Evolutionary conservation across 2,797 vertebrate genomes (phyloP).

Genomic region (Catamblyrhynchus diadema): DNA sequence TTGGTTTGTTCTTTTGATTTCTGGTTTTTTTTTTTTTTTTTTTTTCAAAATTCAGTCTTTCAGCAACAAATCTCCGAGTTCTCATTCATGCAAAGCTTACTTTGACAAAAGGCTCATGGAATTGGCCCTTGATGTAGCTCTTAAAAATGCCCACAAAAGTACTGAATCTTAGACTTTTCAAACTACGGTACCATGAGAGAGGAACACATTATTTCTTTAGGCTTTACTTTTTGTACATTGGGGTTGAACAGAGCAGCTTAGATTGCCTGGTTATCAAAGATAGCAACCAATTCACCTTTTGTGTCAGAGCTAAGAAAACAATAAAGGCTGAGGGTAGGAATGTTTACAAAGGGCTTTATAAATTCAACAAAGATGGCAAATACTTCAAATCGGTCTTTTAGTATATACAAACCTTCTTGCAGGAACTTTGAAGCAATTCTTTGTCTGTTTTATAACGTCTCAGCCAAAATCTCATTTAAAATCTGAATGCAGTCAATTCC

Average conservation of each 20-base stretch:
- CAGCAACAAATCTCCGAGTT: not conserved
- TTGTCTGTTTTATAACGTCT: not conserved
- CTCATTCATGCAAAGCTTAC: not conserved
- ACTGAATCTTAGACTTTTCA: not conserved
- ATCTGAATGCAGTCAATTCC: not conserved
- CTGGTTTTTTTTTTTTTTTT: no score
- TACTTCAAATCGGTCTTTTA: not conserved
- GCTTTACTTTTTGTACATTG: not conserved
- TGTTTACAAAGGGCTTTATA: conserved; percentile 16
- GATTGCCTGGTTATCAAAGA: not conserved
- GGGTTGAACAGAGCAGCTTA: not conserved
- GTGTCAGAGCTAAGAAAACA: conserved; percentile 11
- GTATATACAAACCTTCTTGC: not conserved
- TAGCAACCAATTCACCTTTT: conserved; percentile 21
- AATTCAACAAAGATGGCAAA: conserved; percentile 21
- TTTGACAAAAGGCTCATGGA: not conserved
- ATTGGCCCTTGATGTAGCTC: not conserved
- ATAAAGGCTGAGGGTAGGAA: not conserved
- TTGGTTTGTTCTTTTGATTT: not conserved
- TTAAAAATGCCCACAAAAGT: not conserved
- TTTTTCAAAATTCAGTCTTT: not conserved
- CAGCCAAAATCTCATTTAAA: conserved; percentile 25
- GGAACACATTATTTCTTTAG: not conserved
- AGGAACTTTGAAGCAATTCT: not conserved
- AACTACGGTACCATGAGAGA: not conserved